These are phyloP conservation scores for Arvicanthis niloticus DNA, from an alignment of 2,113 vertebrate genomes.

Conservation along the genomic window DNA sequence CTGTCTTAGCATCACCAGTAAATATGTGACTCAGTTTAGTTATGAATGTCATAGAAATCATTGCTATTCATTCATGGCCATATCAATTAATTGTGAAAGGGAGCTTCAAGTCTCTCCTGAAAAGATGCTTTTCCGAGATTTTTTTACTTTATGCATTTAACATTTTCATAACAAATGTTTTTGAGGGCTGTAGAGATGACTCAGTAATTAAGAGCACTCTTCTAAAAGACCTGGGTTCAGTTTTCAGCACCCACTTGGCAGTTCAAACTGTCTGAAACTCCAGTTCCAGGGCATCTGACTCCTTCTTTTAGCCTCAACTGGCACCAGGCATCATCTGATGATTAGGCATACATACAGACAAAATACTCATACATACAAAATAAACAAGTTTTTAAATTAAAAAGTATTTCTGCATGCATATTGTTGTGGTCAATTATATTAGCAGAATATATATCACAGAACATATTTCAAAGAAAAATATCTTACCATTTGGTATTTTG, in stretches of 20 bases:
- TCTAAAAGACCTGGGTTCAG: background rate
- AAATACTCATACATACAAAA: background rate
- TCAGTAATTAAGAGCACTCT: background rate
- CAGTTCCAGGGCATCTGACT: background rate
- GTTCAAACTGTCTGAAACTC: background rate
- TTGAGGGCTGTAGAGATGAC: background rate
- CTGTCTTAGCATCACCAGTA: conserved; percentile 18
- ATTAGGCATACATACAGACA: background rate
- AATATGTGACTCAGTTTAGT: background rate
- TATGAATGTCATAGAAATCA: background rate
- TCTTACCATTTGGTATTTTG: background rate
- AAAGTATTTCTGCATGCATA: background rate
- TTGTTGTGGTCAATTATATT: background rate
- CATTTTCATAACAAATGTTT: background rate
- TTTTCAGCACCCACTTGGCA: background rate
- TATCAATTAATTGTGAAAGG: background rate
- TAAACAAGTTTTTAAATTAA: background rate
- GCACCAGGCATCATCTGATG: background rate
- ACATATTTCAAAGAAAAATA: background rate
- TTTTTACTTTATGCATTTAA: background rate
- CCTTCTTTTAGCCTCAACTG: background rate
- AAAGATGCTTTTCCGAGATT: background rate
- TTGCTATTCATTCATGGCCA: background rate
- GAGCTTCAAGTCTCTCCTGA: background rate
- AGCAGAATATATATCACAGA: background rate